These are phyloP conservation scores for Patiria miniata DNA, from an alignment of 35 echinoderm and acorn worm genomes.

Conservation along the genomic window DNA sequence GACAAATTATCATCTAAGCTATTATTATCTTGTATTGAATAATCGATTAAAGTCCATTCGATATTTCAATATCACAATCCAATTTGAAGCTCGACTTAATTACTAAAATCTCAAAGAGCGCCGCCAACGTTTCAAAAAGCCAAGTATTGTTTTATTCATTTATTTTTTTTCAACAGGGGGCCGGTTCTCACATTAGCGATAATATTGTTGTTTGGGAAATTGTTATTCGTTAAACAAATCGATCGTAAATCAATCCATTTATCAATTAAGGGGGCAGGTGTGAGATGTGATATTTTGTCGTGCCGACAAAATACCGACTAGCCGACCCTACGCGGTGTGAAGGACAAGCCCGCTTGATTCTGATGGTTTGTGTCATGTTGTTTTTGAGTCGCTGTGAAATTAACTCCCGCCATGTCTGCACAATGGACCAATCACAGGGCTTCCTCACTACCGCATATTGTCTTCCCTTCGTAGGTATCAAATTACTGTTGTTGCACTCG, in stretches of 20 bases:
- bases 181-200: constrained; percentile 3
- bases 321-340: constrained; percentile 17
- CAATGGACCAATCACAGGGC: too few relatives aligned
- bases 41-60: too few relatives aligned
- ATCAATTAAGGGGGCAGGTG: background rate
- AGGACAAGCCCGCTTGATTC: background rate
- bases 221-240: background rate
- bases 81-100: background rate
- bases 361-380: constrained; percentile 11
- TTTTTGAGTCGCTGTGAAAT: background rate
- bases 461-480: too few relatives aligned
- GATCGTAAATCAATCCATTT: constrained; percentile 20
- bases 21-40: too few relatives aligned
- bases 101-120: too few relatives aligned
- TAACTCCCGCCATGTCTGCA: background rate
- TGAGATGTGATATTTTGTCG: background rate
- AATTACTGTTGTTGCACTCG: too few relatives aligned
- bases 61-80: background rate
- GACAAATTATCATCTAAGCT: too few relatives aligned
- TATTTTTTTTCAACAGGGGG: background rate
- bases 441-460: too few relatives aligned
- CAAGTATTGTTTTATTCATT: too few relatives aligned
- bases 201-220: background rate
- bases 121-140: too few relatives aligned
- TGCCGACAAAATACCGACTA: background rate